Percentiles rank a stretch among this genome's conserved stretches.
phyloP scores from a whole-genome alignment of 2,888 invertebrate genomes.

The Macrophya annulata region DNA sequence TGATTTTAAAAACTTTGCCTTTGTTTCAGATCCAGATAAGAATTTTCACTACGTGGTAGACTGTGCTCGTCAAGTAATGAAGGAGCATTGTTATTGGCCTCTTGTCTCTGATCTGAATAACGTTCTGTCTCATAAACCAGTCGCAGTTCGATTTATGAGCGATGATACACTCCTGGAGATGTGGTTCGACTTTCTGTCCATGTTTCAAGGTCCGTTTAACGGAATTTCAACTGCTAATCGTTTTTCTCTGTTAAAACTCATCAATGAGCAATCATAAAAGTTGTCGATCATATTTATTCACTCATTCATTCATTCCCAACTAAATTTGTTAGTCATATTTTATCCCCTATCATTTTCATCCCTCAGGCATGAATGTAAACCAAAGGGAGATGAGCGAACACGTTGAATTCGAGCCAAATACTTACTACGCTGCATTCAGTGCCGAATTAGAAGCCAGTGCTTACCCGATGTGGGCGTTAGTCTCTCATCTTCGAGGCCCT shows the following conservation, averaged over 20 bases:
- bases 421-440: constrained; percentile 98
- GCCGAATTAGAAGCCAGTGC: constrained; percentile 98
- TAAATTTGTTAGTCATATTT: constrained; percentile 23
- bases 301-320: not conserved
- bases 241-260: not conserved
- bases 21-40: constrained; percentile 84
- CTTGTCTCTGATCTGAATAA: constrained; percentile 98
- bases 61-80: constrained; percentile 95
- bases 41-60: constrained; percentile 96
- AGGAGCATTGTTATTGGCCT: constrained; percentile 99
- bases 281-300: not conserved
- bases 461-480: constrained; percentile 98
- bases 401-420: constrained; percentile 98
- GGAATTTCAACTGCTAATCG: constrained; percentile 10
- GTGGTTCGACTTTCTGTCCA: constrained; percentile 97
- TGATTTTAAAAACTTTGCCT: not conserved
- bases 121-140: constrained; percentile 95
- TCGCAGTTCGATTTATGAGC: constrained; percentile 93
- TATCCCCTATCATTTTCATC: constrained; percentile 57
- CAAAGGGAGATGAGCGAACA: constrained; percentile 94
- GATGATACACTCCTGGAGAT: constrained; percentile 94
- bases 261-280: not conserved
- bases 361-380: constrained; percentile 97
- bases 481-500: constrained; percentile 91
- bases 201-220: constrained; percentile 91